Conservation (phyloP, 1,140 invertebrate species). For the Panagrolaimus sp. region DNA sequence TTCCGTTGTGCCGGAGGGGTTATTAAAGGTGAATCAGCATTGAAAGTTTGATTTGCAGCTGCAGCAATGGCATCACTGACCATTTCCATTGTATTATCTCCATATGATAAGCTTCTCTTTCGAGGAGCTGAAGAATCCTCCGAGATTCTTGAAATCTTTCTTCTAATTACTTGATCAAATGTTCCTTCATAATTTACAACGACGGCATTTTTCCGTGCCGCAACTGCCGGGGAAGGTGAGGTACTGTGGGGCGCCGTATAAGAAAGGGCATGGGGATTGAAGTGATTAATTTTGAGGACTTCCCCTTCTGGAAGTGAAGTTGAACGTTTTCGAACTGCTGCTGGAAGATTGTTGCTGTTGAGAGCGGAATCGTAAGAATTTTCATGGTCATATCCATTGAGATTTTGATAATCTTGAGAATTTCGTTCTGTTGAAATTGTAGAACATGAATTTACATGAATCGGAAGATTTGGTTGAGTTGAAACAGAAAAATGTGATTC, state of each 20-base stretch:
- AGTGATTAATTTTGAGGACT: slow-evolving; percentile 4
- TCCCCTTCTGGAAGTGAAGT: slow-evolving; percentile 22
- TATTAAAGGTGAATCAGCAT: slow-evolving; percentile 17
- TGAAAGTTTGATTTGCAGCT: not conserved
- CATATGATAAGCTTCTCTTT: slow-evolving; percentile 18
- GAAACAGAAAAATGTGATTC: too few species aligned
- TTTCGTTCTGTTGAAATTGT: slow-evolving; percentile 6
- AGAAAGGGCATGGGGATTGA: not conserved
- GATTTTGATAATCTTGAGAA: not conserved
- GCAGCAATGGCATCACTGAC: not conserved
- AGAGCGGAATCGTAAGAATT: not conserved
- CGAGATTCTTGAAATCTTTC: not conserved
- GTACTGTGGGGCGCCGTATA: not conserved
- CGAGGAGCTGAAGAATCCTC: not conserved
- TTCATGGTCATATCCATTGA: not conserved
- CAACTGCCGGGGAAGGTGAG: not conserved
- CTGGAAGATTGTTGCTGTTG: not conserved
- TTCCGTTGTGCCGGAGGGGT: slow-evolving; percentile 18
- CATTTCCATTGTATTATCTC: not conserved
- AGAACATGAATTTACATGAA: not conserved
- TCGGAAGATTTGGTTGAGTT: too few species aligned
- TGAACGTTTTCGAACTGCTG: slow-evolving; percentile 8
- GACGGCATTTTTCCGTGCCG: slow-evolving; percentile 25
- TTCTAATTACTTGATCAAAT: not conserved
- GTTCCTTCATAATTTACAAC: slow-evolving; percentile 16